A percentile compares a stretch with the other conserved stretches of the same genome.
phyloP scores from a whole-genome alignment of 2,888 invertebrate genomes.

The Odontocolon sp. region DNA sequence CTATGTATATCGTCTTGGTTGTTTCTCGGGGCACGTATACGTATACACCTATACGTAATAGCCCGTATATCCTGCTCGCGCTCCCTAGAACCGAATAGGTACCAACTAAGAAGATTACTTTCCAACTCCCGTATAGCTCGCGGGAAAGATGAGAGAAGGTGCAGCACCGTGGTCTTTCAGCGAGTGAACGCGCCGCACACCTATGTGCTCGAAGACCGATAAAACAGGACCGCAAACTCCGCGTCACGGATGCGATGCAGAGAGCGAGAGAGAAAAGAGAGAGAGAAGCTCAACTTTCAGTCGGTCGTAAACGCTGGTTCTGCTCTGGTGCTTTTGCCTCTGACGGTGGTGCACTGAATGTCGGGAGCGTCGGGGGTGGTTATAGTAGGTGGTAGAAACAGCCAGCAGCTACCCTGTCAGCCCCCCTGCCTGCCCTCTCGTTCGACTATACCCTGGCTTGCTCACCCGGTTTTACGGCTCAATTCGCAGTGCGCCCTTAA shows the following conservation, averaged over 20 bases:
- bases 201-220: slow-evolving; percentile 70
- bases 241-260: slow-evolving; percentile 39
- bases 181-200: slow-evolving; percentile 41
- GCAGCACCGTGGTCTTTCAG: slow-evolving; percentile 27
- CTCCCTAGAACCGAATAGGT: slow-evolving; percentile 67
- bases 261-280: slow-evolving; percentile 28
- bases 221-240: slow-evolving; percentile 71
- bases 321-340: slow-evolving; percentile 52
- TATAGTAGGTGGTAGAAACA: slow-evolving; percentile 39
- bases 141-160: slow-evolving; percentile 41
- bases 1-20: too few species aligned
- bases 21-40: too few species aligned
- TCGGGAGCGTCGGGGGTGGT: slow-evolving; percentile 20
- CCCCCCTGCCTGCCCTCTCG: slow-evolving; percentile 37
- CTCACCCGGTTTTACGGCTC: slow-evolving; percentile 76
- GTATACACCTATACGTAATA: too few species aligned
- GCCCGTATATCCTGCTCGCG: too few species aligned
- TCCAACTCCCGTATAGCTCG: slow-evolving; percentile 66
- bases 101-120: slow-evolving; percentile 75
- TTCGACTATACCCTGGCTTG: slow-evolving; percentile 52
- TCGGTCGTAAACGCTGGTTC: slow-evolving; percentile 73
- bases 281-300: slow-evolving; percentile 63
- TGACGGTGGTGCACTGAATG: slow-evolving; percentile 37
- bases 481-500: slow-evolving; percentile 78
- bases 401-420: slow-evolving; percentile 53